A percentile compares a stretch with the other conserved stretches of the same genome.
Evolutionary conservation across 2,113 vertebrate species (phyloP).

Genomic region (Ameiurus melas): DNA sequence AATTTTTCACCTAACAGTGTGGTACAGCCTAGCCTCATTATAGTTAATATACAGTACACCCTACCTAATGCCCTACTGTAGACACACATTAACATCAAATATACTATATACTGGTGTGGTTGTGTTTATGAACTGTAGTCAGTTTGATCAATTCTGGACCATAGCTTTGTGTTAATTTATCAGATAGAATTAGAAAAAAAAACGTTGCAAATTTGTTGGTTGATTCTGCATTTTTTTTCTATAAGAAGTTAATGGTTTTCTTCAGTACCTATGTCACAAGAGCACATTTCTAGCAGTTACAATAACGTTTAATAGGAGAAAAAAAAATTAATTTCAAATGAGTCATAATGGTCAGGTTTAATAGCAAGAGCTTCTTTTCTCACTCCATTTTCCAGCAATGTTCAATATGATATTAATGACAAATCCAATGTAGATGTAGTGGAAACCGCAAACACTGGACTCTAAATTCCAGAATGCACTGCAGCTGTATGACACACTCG

Average conservation of each 20-base stretch:
- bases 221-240: neutral
- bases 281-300: neutral
- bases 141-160: neutral
- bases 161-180: neutral
- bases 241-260: neutral
- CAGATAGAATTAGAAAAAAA: neutral
- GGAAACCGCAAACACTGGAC: neutral
- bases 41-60: neutral
- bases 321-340: neutral
- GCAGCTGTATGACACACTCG: neutral
- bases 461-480: neutral
- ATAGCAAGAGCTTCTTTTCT: neutral
- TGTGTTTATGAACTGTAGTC: neutral
- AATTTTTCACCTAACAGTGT: neutral
- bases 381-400: neutral
- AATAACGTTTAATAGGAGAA: neutral
- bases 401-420: neutral
- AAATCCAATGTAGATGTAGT: neutral
- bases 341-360: neutral
- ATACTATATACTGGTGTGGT: neutral
- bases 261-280: neutral
- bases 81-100: neutral
- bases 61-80: neutral
- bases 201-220: neutral
- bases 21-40: neutral